A percentile compares a stretch with the other conserved stretches of the same genome.
Conservation (phyloP, 1,140 invertebrate species). For the Dinothrombium tinctorium region DNA sequence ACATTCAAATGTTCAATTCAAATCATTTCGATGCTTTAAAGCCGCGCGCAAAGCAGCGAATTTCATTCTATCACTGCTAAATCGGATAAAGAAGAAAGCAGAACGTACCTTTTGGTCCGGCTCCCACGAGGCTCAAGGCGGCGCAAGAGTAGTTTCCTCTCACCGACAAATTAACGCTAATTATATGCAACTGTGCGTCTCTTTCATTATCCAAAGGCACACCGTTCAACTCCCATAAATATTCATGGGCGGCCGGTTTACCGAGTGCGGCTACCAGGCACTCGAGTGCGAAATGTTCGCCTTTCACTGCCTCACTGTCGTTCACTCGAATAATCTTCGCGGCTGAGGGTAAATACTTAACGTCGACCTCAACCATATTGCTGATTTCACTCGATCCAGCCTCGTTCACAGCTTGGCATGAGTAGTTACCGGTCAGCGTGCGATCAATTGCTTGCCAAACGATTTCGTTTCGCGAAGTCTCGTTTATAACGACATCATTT, state of each 20-base stretch:
- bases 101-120: conserved; percentile 35
- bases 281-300: conserved; percentile 41
- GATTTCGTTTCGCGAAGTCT: conserved; percentile 28
- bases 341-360: conserved; percentile 12
- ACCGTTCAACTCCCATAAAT: conserved; percentile 14
- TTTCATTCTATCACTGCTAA: too few species aligned
- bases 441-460: conserved; percentile 36
- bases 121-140: conserved; percentile 52
- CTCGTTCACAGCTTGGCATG: conserved; percentile 57
- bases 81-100: too few species aligned
- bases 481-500: conserved; percentile 29
- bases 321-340: conserved; percentile 17
- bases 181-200: conserved; percentile 10
- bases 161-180: conserved; percentile 6
- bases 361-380: conserved; percentile 6
- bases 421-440: conserved; percentile 72
- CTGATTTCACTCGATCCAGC: conserved; percentile 48
- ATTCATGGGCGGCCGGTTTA: conserved; percentile 35
- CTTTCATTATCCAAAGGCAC: conserved; percentile 7
- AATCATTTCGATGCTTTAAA: too few species aligned
- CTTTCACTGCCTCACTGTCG: conserved; percentile 28
- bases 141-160: conserved; percentile 42
- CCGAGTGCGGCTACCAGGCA: conserved; percentile 58
- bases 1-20: too few species aligned
- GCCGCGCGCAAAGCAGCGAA: too few species aligned